Percentiles rank a stretch among this genome's conserved stretches.
These are phyloP conservation scores for Smittia aterrima DNA, from an alignment of 2,888 invertebrate genomes.

Conservation along the genomic window DNA sequence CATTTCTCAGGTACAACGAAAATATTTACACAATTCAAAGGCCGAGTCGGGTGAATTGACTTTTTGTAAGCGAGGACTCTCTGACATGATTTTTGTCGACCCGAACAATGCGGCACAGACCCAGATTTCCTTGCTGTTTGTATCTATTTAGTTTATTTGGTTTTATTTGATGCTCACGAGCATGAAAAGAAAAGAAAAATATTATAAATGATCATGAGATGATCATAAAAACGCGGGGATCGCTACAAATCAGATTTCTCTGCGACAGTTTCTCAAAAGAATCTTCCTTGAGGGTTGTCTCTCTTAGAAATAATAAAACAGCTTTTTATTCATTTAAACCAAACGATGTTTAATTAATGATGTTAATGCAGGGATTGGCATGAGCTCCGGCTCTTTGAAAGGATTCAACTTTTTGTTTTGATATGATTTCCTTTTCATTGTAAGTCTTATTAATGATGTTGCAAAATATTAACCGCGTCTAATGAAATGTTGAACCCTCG, in stretches of 20 bases:
- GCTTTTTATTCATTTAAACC: background rate
- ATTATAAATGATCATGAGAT: slow-evolving; percentile 3
- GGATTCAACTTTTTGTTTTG: background rate
- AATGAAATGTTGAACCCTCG: background rate
- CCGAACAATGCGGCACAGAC: background rate
- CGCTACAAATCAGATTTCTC: background rate
- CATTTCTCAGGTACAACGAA: slow-evolving; percentile 6
- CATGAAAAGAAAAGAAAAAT: background rate
- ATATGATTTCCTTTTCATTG: background rate
- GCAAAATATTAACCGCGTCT: background rate
- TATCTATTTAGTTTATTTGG: slow-evolving; percentile 16
- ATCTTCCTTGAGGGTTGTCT: background rate
- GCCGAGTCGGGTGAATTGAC: slow-evolving; percentile 22
- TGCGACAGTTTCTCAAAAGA: background rate
- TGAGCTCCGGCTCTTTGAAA: background rate
- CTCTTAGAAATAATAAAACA: background rate
- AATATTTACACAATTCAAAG: slow-evolving; percentile 24
- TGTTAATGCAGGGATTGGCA: background rate
- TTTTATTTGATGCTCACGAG: background rate
- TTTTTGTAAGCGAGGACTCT: background rate
- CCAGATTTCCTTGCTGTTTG: slow-evolving; percentile 3
- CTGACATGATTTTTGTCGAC: slow-evolving; percentile 7
- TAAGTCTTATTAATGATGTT: background rate
- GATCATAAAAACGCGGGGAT: slow-evolving; percentile 5
- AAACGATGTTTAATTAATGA: background rate